Percentiles rank a stretch among this genome's conserved stretches.
phyloP scores from a whole-genome alignment of 2,888 invertebrate genomes.

The Cylloceria caligata region DNA sequence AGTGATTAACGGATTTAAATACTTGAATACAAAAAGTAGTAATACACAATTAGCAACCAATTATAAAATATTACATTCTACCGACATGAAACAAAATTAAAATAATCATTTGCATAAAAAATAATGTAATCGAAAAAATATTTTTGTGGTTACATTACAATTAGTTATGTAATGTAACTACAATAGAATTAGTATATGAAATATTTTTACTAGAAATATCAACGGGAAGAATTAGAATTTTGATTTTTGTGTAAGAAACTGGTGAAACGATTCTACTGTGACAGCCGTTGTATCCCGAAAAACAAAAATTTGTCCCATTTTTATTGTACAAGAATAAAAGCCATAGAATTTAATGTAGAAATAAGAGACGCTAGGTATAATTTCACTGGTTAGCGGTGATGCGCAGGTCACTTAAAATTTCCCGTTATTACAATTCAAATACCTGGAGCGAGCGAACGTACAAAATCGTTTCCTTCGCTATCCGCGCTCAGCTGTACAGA shows the following conservation, averaged over 20 bases:
- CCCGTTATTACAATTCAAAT: conserved; percentile 59
- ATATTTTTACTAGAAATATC: no score
- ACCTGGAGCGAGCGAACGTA: conserved; percentile 6
- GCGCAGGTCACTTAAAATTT: no score
- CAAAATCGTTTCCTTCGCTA: conserved; percentile 42
- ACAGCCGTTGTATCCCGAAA: background rate
- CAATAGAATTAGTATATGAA: no score
- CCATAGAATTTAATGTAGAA: no score
- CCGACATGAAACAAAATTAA: background rate
- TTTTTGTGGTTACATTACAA: background rate
- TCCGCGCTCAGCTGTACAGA: conserved; percentile 41
- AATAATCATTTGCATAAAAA: background rate
- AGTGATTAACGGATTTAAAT: background rate
- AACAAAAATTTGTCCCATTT: background rate
- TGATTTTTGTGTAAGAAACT: background rate
- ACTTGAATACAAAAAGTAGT: background rate
- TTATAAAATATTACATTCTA: background rate
- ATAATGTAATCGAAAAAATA: background rate
- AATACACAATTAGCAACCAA: no score
- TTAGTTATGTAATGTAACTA: no score
- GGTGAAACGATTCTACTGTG: background rate
- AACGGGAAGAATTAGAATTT: background rate
- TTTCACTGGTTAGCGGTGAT: no score
- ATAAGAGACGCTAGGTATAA: background rate
- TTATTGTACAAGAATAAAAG: no score